Percentiles rank a stretch among this genome's conserved stretches.
phyloP scores from a whole-genome alignment of 2,888 invertebrate genomes.

The Drosophila cracens region DNA sequence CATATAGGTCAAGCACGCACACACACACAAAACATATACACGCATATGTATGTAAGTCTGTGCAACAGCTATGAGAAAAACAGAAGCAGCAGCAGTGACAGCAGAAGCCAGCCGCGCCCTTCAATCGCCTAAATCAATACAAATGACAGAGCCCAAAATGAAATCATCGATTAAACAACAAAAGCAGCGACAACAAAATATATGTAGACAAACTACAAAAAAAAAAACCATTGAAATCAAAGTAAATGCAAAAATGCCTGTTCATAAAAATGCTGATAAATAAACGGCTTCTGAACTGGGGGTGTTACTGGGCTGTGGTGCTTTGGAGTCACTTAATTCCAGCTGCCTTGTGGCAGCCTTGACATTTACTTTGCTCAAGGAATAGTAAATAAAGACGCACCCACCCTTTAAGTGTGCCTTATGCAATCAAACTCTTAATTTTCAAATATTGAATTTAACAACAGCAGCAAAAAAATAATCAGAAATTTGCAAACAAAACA shows the following conservation, averaged over 20 bases:
- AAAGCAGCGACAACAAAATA: slow-evolving; percentile 10
- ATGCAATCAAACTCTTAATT: slow-evolving; percentile 40
- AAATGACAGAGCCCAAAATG: slow-evolving; percentile 51
- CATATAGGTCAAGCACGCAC: slow-evolving; percentile 42
- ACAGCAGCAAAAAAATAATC: not conserved
- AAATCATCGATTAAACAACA: slow-evolving; percentile 74
- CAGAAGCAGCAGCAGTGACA: slow-evolving; percentile 2
- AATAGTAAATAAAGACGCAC: not conserved
- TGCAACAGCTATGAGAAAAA: slow-evolving; percentile 44
- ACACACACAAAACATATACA: slow-evolving; percentile 2
- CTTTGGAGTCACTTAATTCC: slow-evolving; percentile 13
- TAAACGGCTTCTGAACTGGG: slow-evolving; percentile 18
- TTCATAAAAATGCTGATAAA: slow-evolving; percentile 35
- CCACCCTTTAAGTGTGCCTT: slow-evolving; percentile 17
- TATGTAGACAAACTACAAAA: not conserved
- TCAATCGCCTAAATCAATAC: slow-evolving; percentile 67
- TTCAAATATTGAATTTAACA: not conserved
- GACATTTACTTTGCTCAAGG: slow-evolving; percentile 58
- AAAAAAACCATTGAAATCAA: not conserved
- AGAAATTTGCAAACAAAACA: slow-evolving; percentile 7
- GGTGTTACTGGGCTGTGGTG: not conserved
- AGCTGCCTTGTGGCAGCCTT: slow-evolving; percentile 53
- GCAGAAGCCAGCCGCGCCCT: slow-evolving; percentile 67
- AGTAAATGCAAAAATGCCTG: slow-evolving; percentile 3
- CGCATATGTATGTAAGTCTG: not conserved